Percentiles rank a stretch among this genome's conserved stretches.
phyloP scores from a whole-genome alignment of 2,888 invertebrate species.

The Cataglyphis altisquamis region DNA sequence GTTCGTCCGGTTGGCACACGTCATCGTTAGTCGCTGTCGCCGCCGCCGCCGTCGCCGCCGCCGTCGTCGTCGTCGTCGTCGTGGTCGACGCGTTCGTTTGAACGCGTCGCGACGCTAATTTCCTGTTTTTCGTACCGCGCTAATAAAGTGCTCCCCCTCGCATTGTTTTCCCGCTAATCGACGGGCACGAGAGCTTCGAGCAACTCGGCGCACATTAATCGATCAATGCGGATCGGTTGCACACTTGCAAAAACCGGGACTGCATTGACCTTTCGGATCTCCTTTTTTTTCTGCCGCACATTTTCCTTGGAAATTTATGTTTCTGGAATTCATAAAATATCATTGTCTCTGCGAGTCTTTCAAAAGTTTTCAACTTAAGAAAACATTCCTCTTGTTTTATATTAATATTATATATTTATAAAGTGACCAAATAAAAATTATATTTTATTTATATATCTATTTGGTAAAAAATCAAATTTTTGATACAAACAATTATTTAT shows the following conservation, averaged over 20 bases:
- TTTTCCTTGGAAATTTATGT: slow-evolving; percentile 13
- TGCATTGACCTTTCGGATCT: neutral
- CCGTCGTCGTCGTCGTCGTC: neutral
- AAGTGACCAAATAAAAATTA: neutral
- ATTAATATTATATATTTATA: neutral
- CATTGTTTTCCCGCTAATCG: slow-evolving; percentile 67
- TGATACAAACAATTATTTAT: neutral
- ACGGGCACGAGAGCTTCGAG: slow-evolving; percentile 49
- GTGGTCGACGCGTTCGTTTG: slow-evolving; percentile 13
- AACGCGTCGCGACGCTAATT: slow-evolving; percentile 69
- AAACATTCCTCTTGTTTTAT: neutral
- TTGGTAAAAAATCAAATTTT: neutral
- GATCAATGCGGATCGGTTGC: slow-evolving; percentile 24
- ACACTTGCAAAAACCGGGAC: neutral
- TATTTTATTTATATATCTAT: neutral
- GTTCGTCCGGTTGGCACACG: slow-evolving; percentile 49
- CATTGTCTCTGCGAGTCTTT: too few relatives aligned
- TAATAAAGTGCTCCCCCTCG: slow-evolving; percentile 66
- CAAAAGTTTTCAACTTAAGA: neutral
- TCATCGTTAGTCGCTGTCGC: slow-evolving; percentile 27
- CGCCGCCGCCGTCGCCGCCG: neutral
- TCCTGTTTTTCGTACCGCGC: slow-evolving; percentile 71
- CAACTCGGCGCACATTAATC: neutral
- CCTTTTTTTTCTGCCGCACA: neutral
- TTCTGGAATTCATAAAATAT: neutral